phyloP scores from a whole-genome alignment of 2,797 vertebrate species.

The Lepilemur septentrionalis region DNA sequence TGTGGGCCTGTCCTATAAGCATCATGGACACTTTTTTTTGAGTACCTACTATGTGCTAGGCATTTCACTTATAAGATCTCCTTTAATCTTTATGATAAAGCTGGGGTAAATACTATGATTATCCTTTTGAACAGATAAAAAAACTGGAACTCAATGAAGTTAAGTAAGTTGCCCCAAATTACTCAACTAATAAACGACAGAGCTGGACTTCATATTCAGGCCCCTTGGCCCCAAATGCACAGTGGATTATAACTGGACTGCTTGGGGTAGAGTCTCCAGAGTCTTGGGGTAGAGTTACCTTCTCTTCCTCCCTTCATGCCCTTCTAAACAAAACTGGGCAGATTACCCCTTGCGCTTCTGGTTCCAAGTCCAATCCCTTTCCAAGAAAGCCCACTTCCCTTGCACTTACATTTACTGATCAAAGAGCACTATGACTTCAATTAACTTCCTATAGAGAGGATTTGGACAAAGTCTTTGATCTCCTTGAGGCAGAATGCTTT shows the following conservation, averaged over 20 bases:
- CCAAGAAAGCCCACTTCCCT: background rate
- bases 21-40: background rate
- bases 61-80: background rate
- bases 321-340: background rate
- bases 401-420: accelerated
- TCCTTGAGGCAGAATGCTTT: background rate
- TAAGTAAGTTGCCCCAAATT: background rate
- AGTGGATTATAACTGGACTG: background rate
- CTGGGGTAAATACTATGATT: background rate
- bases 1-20: background rate
- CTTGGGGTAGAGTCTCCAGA: background rate
- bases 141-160: background rate
- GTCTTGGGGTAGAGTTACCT: background rate
- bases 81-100: background rate
- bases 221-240: accelerated
- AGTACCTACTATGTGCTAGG: background rate
- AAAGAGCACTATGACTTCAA: background rate
- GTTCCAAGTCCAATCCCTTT: background rate
- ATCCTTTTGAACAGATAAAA: background rate
- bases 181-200: background rate
- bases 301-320: background rate
- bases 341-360: background rate
- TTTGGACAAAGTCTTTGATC: background rate
- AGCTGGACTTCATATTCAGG: background rate
- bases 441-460: background rate